Evolutionary conservation across 2,113 vertebrate genomes (phyloP), one percentile per base, ranked within the genome.

Genomic region (Lepus timidus): DNA sequence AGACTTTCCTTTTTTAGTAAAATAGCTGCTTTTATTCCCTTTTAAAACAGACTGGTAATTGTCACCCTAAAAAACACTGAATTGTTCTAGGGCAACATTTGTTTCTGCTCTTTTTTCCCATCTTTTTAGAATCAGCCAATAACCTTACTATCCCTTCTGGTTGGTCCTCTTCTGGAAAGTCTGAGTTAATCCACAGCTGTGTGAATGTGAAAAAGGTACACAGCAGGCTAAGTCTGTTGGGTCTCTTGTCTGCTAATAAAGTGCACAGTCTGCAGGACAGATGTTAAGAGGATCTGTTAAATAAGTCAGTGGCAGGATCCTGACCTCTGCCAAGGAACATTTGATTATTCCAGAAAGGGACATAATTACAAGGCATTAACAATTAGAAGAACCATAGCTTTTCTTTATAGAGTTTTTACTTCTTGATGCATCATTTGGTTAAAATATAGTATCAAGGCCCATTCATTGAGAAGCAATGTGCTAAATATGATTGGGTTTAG

Each of bases 21-120:
- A 98, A 98, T 98, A 93, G 97, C 98, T 97, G 97, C 97, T 97
- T 98, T 98, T 98, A 98, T 98, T 98, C 97, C 97, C 98, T 98
- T 98, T 98, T 91, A 92, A 99, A 98, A 99, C 99, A 99, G 99
- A 99, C 98, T 98, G 98, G 97, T 98, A 99, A 99, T 99, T 99
- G 99, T 99, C 97, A 97, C 97, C 98, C 97, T 98, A 98, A 97
- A 97, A 97, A 98, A 98, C 98, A 98, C 97, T 93, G 97, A 98
- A 98, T 98, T 98, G 97, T 98, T 97, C 97, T 98, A 97, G 91
- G 97, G 97, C 61, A 96, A 97, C 97, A 97, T 98, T 98, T 98
- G 94, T 98, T 98, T 98, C 98, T 98, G 97, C 94, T 83, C 97
- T 96, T 97, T 97, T 96, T 96, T 68, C 87, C 80, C 89, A 85